These are phyloP conservation scores for Plestiodon gilberti DNA, from an alignment of 2,113 vertebrate genomes.

Conservation along the genomic window DNA sequence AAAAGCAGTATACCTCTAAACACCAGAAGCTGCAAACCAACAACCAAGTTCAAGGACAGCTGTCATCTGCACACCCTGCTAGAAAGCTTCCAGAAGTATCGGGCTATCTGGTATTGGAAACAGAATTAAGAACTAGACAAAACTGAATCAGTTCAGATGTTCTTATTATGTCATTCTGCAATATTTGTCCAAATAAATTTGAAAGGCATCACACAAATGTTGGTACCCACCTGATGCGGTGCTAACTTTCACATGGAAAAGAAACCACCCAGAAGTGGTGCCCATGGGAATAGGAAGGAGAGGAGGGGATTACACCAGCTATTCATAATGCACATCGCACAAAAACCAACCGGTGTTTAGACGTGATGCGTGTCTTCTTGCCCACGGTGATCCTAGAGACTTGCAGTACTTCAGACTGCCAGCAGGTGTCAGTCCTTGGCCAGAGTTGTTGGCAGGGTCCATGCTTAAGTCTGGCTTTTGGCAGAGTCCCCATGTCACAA, in stretches of 20 bases:
- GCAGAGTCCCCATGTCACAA: neutral
- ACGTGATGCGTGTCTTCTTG: neutral
- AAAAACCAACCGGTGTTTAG: neutral
- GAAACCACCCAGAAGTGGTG: neutral
- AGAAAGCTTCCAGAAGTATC: neutral
- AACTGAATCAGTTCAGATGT: neutral
- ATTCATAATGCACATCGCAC: no score
- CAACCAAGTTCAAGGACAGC: no score
- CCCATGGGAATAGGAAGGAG: neutral
- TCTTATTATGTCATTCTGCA: neutral
- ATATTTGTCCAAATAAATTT: neutral
- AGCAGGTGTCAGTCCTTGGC: constrained; percentile 63
- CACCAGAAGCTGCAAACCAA: neutral
- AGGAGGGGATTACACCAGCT: neutral
- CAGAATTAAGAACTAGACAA: neutral
- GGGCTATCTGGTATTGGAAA: neutral
- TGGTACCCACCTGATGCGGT: no score
- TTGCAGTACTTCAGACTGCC: constrained; percentile 23
- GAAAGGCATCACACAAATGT: neutral
- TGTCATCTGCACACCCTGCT: neutral
- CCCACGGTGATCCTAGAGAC: neutral
- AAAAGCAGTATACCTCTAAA: neutral
- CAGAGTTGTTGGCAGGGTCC: constrained; percentile 35
- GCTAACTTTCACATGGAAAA: neutral
- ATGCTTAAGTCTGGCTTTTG: constrained; percentile 6